A percentile compares a stretch with the other conserved stretches of the same genome.
phyloP scores from a whole-genome alignment of 2,797 vertebrate species.

The Catamblyrhynchus diadema region DNA sequence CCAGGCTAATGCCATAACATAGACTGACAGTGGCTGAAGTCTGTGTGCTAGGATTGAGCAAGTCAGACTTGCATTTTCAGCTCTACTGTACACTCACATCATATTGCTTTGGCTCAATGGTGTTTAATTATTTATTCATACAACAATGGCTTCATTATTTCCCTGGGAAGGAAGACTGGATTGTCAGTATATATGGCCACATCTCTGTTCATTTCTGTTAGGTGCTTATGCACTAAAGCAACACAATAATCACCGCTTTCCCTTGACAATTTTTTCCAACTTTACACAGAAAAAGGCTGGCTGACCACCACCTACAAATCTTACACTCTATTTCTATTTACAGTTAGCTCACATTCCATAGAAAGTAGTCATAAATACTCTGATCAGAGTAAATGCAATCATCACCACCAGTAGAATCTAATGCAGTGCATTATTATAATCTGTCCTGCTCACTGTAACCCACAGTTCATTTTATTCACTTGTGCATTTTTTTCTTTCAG shows the following conservation, averaged over 20 bases:
- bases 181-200: background rate
- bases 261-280: background rate
- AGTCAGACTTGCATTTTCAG: background rate
- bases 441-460: background rate
- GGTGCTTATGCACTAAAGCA: background rate
- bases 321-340: background rate
- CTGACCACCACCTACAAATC: constrained; percentile 13
- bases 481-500: background rate
- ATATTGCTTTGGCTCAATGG: background rate
- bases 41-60: background rate
- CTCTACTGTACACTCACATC: background rate
- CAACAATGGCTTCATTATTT: background rate
- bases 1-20: background rate
- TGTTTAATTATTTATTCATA: background rate
- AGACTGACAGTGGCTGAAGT: background rate
- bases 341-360: background rate
- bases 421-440: background rate
- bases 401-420: background rate
- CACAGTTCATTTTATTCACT: background rate
- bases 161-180: background rate
- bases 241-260: background rate
- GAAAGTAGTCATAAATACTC: constrained; percentile 25
- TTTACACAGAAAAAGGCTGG: background rate
- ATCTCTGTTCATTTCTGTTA: background rate
- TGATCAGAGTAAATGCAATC: background rate